phyloP scores from a whole-genome alignment of 2,888 invertebrate species.

The Bellardia pandia region DNA sequence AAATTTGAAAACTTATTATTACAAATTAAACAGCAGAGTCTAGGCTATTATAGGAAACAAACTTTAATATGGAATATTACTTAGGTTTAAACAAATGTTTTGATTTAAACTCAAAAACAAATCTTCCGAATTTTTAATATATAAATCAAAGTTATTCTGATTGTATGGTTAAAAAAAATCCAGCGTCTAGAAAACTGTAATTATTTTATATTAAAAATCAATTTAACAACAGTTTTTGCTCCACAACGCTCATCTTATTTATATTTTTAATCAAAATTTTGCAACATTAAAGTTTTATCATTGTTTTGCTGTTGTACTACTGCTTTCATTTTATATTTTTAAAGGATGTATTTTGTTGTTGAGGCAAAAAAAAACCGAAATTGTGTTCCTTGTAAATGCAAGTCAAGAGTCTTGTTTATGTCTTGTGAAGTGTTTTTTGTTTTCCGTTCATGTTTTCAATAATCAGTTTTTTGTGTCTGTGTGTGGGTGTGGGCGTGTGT shows the following conservation, averaged over 20 bases:
- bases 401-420: conserved; percentile 74
- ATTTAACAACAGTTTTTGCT: neutral
- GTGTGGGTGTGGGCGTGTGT: neutral
- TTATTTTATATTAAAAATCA: conserved; percentile 13
- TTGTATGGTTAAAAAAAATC: too few species aligned
- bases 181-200: too few species aligned
- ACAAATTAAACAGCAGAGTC: too few species aligned
- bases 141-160: too few species aligned
- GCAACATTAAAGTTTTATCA: conserved; percentile 19
- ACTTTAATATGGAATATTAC: too few species aligned
- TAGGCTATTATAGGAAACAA: too few species aligned
- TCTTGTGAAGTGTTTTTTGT: conserved; percentile 71
- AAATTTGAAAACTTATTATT: too few species aligned
- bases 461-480: neutral
- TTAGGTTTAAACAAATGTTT: too few species aligned
- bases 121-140: too few species aligned
- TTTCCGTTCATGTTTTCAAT: conserved; percentile 64
- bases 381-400: conserved; percentile 68
- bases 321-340: neutral
- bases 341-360: conserved; percentile 28
- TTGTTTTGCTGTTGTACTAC: neutral
- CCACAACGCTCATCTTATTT: too few species aligned
- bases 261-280: conserved; percentile 17
- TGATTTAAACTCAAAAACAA: too few species aligned
- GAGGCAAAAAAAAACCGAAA: neutral